Evolutionary conservation across 2,888 invertebrate species (phyloP), one percentile per base, ranked within the genome.

Genomic region (Cheilosia vernalis): DNA sequence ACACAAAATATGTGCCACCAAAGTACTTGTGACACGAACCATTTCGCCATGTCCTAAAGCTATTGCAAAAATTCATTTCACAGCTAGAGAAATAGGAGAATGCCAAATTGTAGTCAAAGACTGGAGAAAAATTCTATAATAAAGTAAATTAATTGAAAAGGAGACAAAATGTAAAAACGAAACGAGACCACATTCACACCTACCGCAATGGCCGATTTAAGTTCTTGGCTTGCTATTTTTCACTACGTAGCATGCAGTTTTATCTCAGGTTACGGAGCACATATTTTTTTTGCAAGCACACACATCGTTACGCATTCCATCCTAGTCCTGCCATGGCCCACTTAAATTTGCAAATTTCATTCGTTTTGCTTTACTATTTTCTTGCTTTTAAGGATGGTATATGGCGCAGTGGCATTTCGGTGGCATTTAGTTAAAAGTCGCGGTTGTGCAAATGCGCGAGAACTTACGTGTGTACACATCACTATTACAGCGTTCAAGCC

Each of bases 361-460:
- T 49, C 33, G 21, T 27, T 30, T 30, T 30, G 19, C 40, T 63
- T 37, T 55, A 55, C 55, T 47, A 73, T 73, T 63, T 73, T 56
- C 24, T 30, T 17, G 24, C n/a, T 55, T 55, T 55, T 55, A 53
- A 17, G 40, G 61, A 30, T n/a, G n/a, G 44, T 24, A 67, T 70
- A 30, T 9, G 64, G 53, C 58, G 47, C 55, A 51, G 72, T 66
- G 47, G 60, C 17, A 40, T 63, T 78, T 83, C n/a, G 53, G 60
- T 74, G 80, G 47, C 66, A 61, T 73, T 72, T 63, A 73, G 67
- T 30, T 67, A 24, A 83, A 79, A 79, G 33, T 73, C 44, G 83
- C 73, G 64, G 66, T 79, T 72, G 72, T 61, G 61, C 13, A 37
- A 37, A 13, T 37, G 66, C 30, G 58, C 42, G 42, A 63, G 27